phyloP scores from a whole-genome alignment of 2,113 vertebrate species.

The Hyperopisus bebe region DNA sequence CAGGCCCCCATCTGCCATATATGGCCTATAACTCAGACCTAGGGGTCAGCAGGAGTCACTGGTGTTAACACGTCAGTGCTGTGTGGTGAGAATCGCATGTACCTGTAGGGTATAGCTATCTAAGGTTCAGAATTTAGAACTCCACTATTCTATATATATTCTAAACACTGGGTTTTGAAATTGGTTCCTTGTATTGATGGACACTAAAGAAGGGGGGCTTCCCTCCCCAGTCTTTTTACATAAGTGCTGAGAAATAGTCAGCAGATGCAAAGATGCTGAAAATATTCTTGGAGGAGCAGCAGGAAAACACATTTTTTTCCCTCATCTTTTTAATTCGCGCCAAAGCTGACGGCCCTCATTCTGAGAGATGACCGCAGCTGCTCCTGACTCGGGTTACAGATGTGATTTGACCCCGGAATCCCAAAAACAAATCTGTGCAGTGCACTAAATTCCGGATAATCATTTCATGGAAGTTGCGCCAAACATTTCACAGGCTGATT shows the following conservation, averaged over 20 bases:
- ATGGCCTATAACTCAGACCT: not conserved
- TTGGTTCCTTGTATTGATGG: not conserved
- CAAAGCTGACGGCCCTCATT: not conserved
- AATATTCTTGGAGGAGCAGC: not conserved
- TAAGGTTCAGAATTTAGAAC: not conserved
- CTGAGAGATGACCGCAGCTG: not conserved
- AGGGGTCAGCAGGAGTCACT: not conserved
- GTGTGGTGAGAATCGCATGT: not conserved
- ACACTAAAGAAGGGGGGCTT: not conserved
- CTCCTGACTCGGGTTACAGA: not conserved
- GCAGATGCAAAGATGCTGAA: not conserved
- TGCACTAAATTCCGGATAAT: not conserved
- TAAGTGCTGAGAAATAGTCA: not conserved
- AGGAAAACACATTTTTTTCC: not conserved
- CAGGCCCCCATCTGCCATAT: not conserved
- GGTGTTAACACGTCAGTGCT: not conserved
- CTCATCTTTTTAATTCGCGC: not conserved
- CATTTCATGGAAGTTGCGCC: not conserved
- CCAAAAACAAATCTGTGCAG: not conserved
- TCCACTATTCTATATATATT: not conserved
- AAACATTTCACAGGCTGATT: not conserved
- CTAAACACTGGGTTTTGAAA: not conserved
- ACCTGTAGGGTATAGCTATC: not conserved
- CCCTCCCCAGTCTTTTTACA: not conserved
- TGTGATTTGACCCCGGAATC: not conserved